Percentiles rank a stretch among this genome's conserved stretches.
phyloP scores from a whole-genome alignment of 2,888 invertebrate species.

The Sesamia inferens region DNA sequence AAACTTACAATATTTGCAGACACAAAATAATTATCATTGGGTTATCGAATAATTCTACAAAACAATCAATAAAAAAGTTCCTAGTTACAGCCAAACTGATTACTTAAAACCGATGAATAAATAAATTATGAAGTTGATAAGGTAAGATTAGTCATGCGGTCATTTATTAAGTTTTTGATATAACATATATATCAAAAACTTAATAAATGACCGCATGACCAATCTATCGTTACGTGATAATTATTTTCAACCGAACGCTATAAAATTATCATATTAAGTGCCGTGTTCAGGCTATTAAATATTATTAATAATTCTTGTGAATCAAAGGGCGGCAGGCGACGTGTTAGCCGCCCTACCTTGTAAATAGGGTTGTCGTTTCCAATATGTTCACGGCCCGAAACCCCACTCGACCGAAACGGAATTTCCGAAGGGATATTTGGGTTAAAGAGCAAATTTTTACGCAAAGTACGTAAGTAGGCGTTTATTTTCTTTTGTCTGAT shows the following conservation, averaged over 20 bases:
- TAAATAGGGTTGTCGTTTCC: constrained; percentile 66
- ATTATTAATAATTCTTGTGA: constrained; percentile 73
- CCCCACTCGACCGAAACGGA: constrained; percentile 40
- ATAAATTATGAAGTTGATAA: neutral
- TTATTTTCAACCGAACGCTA: constrained; percentile 54
- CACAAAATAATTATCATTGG: neutral
- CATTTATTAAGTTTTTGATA: constrained; percentile 44
- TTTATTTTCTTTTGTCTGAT: constrained; percentile 17
- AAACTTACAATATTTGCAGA: neutral
- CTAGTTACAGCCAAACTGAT: too few relatives aligned
- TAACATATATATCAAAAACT: constrained; percentile 33
- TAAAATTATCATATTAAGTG: constrained; percentile 66
- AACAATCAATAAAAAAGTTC: neutral
- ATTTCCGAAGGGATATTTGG: constrained; percentile 37
- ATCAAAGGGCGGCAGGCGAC: constrained; percentile 73
- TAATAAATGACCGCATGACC: constrained; percentile 45
- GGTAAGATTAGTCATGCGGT: constrained; percentile 50
- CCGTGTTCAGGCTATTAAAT: constrained; percentile 62
- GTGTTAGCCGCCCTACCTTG: constrained; percentile 71
- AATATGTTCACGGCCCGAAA: constrained; percentile 32
- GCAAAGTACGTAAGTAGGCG: constrained; percentile 8
- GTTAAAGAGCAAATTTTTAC: constrained; percentile 34
- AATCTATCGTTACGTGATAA: constrained; percentile 64
- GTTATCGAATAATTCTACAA: neutral
- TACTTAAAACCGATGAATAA: neutral